Evolutionary conservation across 2,888 invertebrate species (phyloP).

Genomic region (Xestobium rufovillosum): DNA sequence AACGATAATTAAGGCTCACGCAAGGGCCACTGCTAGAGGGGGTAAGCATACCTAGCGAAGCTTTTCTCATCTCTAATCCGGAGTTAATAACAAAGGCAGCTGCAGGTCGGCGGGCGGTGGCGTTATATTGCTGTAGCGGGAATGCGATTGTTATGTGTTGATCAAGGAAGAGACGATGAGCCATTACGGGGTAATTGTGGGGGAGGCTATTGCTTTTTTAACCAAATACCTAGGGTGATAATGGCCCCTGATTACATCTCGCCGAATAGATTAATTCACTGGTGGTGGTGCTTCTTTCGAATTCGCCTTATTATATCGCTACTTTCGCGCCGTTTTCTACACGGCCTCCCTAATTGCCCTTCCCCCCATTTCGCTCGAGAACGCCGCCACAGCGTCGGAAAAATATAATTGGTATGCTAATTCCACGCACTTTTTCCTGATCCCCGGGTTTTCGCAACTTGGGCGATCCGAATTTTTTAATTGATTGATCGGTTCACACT

Average conservation of each 20-base stretch:
- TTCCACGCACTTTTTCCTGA: too few species aligned
- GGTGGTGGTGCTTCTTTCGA: conserved; percentile 11
- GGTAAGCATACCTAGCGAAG: too few species aligned
- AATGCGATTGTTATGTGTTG: conserved; percentile 41
- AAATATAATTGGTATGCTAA: too few species aligned
- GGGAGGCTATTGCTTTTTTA: conserved; percentile 45
- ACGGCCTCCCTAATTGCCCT: too few species aligned
- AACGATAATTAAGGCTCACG: too few species aligned
- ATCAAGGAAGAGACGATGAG: conserved; percentile 41
- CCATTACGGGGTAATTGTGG: conserved; percentile 43
- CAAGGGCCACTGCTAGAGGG: too few species aligned
- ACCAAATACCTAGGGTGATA: conserved; percentile 45
- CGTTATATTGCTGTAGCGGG: too few species aligned
- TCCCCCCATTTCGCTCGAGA: conserved; percentile 30
- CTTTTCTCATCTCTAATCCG: conserved; percentile 15
- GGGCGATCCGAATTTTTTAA: too few species aligned
- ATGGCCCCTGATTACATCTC: conserved; percentile 39
- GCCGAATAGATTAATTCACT: conserved; percentile 39
- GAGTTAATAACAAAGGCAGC: conserved; percentile 20
- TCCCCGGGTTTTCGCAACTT: too few species aligned
- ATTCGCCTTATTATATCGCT: conserved; percentile 15
- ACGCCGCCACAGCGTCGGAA: conserved; percentile 19
- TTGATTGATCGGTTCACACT: too few species aligned
- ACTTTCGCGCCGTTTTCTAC: too few species aligned
- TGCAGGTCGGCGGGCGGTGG: conserved; percentile 27